Evolutionary conservation across 53 echinoderm and acorn worm genomes (phyloP), one percentile per base, ranked within the genome.

Genomic region (Zoroaster sp.): DNA sequence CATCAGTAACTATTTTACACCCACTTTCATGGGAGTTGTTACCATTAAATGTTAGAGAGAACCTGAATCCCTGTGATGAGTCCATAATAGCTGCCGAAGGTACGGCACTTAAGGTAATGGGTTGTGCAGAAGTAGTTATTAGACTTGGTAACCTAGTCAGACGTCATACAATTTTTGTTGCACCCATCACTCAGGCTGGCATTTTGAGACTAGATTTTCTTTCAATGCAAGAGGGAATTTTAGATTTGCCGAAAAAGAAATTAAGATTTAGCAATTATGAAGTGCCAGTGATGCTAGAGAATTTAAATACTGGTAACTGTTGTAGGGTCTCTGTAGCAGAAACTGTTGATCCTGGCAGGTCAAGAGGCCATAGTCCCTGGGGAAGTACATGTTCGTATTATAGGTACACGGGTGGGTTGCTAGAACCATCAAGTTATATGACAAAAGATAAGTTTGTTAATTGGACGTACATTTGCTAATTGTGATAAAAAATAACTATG

Each of bases 161-260:
- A 49, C 86, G 49, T 45, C 86, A 86, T 47, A 6, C 67, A 15
- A 52, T 86, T 8, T 71, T 66, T 86, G 38, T 86, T 34, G 86
- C 86, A 6, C 51, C 71, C 15, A 86, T 86, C 25, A 52, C 86
- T 20, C 52, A 52, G 35, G 86, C 86, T 31, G 86, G 86, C 8
- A 86, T 86, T n/a, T 44, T 86, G 18, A 72, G 86, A 49, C 15
- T 86, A 13, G 86, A 86, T 49, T 52, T 86, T 52, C 73, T 86
- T 34, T 52, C n/a, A 9, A 10, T 40, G n/a, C 69, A 86, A 34
- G 72, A 71, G 32, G 72, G 86, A 49, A 42, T 72, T 12, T 35
- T 86, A 17, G 86, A 86, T 52, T 17, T 72, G 18, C 47, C 35
- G 17, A 72, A 35, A 37, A 72, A 52, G 32, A 45, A 86, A 47